Conservation (phyloP, 2,888 invertebrate genomes). For the Drosophila seclusa region DNA sequence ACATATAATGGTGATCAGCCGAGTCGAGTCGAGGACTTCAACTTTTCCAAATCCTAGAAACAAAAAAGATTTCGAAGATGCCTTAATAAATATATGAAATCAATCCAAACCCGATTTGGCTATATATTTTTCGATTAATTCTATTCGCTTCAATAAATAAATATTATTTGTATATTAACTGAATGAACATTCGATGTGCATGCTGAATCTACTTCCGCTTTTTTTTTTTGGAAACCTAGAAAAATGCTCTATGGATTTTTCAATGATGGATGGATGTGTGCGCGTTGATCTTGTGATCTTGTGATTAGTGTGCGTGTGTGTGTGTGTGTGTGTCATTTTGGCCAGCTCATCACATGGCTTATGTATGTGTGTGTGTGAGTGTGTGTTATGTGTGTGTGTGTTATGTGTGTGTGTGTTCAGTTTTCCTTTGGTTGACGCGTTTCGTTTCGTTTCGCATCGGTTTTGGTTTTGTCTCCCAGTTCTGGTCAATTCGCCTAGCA, state of each 20-base stretch:
- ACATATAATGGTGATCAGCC: neutral
- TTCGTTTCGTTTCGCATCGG: slow-evolving; percentile 9
- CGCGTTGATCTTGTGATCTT: slow-evolving; percentile 35
- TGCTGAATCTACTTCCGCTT: neutral
- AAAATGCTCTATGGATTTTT: slow-evolving; percentile 1
- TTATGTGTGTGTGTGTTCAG: slow-evolving; percentile 28
- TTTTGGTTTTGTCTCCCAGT: slow-evolving; percentile 19
- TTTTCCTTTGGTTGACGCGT: slow-evolving; percentile 28
- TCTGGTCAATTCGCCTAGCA: slow-evolving; percentile 61
- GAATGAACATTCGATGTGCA: neutral
- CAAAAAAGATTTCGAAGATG: no score
- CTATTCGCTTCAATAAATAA: neutral
- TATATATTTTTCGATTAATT: neutral
- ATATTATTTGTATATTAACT: neutral
- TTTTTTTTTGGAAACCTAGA: neutral
- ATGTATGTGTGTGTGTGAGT: neutral
- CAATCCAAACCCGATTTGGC: fast-evolving
- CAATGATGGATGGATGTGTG: slow-evolving; percentile 25
- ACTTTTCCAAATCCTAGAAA: neutral
- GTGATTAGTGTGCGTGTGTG: slow-evolving; percentile 32
- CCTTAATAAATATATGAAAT: neutral
- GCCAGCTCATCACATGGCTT: slow-evolving; percentile 54
- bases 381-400: slow-evolving; percentile 15
- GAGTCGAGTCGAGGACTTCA: neutral
- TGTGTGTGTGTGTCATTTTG: slow-evolving; percentile 52